These are phyloP conservation scores for Loxodonta africana DNA, from an alignment of 2,113 vertebrate species.

Conservation along the genomic window DNA sequence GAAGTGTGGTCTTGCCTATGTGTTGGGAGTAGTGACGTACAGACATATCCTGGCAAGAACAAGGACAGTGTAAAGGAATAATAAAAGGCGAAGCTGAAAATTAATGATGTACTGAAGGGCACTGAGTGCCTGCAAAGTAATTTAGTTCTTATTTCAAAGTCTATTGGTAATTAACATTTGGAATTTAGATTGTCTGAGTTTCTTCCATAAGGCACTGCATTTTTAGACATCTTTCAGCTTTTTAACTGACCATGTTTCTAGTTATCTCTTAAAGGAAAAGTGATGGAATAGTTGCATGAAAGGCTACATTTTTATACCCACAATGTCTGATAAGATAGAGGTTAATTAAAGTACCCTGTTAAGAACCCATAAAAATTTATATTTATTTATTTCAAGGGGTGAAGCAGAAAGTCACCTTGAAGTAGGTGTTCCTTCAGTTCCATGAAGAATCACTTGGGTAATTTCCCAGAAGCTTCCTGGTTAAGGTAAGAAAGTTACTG, in stretches of 20 bases:
- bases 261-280: background rate
- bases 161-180: background rate
- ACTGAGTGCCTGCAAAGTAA: background rate
- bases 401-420: background rate
- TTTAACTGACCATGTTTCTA: background rate
- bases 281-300: background rate
- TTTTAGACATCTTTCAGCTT: slow-evolving; percentile 9
- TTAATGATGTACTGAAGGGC: background rate
- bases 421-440: background rate
- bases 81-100: background rate
- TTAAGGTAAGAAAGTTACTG: background rate
- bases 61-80: background rate
- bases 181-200: background rate
- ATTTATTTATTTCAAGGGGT: background rate
- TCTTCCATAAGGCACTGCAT: background rate
- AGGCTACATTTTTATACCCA: background rate
- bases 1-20: background rate
- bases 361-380: slow-evolving; percentile 5
- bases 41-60: background rate
- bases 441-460: background rate
- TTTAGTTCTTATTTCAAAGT: background rate
- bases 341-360: background rate
- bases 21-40: background rate
- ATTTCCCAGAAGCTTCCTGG: background rate
- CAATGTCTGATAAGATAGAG: background rate